Base-by-base conservation (phyloP, 1,140 invertebrate species). In the Araneus ventricosus region DNA sequence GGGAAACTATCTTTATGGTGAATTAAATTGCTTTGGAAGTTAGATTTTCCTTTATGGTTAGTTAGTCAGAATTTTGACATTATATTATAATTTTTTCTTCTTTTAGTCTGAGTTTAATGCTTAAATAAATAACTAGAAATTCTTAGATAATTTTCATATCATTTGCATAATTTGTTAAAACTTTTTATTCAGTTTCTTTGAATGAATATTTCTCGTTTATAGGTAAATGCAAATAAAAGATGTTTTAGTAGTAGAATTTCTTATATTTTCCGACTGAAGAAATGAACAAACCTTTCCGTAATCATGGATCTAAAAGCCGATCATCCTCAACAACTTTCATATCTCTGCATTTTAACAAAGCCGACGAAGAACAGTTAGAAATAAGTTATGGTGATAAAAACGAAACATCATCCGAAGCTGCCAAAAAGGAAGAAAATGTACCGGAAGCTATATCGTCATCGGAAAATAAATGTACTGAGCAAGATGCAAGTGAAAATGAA, bases 291-390 rank as follows among this genome's bases (percentile, higher is more conserved):
- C 79, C 91, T 5, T 87, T 93, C 27, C 61, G 91, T 37, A 85
- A 52, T 8, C 88, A 75, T 8, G 75, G 88, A 39, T 41, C 85
- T 24, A 93, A 93, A 34, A n/a, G 20, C 59, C 17, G 91, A 39
- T 88, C 91, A 10, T 87, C 91, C 10, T 93, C 91, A 6, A 59
- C 91, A 34, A 59, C 39, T 27, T 87, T 87, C 52, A 93, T 93
- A 34, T 93, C 91, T 61, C 59, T 93, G 4, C 91, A 93, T 61
- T 93, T 93, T 45, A 93, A 93, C 30, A 93, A 93, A 61, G 91
- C 91, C 7, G 91, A 93, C 61, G 91, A 93, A 93, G 91, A 93
- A 45, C 91, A 93, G 5, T 41, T 93, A 75, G 84, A 93, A 88
- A 93, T 93, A 39, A 93, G 85, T 30, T 93, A 93, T 27, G 82